Conservation (phyloP, 1,140 invertebrate species). For the Lethocerus indicus region DNA sequence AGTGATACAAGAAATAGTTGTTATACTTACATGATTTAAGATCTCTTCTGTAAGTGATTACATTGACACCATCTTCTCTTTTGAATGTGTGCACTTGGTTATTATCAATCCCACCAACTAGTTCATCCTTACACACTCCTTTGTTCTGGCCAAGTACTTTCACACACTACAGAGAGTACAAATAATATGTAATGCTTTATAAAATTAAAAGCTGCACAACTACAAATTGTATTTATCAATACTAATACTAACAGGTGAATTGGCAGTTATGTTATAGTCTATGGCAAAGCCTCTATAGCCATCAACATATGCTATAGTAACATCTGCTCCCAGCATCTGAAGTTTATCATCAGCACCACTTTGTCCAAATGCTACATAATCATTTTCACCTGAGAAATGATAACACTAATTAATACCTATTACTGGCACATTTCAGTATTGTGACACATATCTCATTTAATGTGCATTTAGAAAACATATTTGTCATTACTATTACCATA, state of each 20-base stretch:
- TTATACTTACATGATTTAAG: constrained; percentile 49
- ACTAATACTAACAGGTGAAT: constrained; percentile 45
- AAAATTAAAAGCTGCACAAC: background rate
- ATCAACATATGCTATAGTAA: constrained; percentile 59
- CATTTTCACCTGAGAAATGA: constrained; percentile 45
- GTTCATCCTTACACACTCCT: constrained; percentile 67
- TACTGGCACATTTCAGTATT: too few species aligned
- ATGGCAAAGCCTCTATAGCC: constrained; percentile 47
- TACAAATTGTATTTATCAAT: background rate
- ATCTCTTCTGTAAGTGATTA: constrained; percentile 57
- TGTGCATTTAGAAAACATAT: too few species aligned
- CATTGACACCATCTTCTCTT: constrained; percentile 54
- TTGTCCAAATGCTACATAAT: constrained; percentile 77
- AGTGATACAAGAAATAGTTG: too few species aligned
- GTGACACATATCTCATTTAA: too few species aligned
- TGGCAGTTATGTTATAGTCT: constrained; percentile 74
- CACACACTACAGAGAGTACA: constrained; percentile 39
- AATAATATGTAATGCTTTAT: background rate
- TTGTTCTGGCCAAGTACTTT: constrained; percentile 68
- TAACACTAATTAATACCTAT: too few species aligned
- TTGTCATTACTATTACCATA: too few species aligned
- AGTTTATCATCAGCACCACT: constrained; percentile 51
- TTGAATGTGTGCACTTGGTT: constrained; percentile 54
- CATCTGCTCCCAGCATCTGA: constrained; percentile 74
- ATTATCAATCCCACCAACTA: constrained; percentile 54